These are phyloP conservation scores for Barypeithes pellucidus DNA, from an alignment of 2,888 invertebrate genomes.

Conservation along the genomic window DNA sequence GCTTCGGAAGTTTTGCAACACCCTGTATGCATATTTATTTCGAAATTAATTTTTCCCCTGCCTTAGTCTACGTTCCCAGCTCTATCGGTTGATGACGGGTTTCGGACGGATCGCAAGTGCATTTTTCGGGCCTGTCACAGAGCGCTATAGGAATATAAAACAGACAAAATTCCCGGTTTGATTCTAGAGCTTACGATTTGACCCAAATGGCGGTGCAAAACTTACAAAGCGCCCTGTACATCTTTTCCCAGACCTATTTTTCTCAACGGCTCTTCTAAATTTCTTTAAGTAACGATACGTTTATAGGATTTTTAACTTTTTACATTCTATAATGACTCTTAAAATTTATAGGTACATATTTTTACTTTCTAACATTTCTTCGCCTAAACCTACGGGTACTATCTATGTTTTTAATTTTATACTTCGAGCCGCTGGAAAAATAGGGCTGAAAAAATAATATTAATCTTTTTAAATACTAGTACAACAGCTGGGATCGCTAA, in stretches of 20 bases:
- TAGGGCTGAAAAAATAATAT: slow-evolving; percentile 28
- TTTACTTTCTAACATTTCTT: slow-evolving; percentile 15
- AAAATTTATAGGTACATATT: slow-evolving; percentile 29
- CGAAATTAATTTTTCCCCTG: too few relatives aligned
- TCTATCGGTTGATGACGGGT: too few relatives aligned
- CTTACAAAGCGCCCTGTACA: slow-evolving; percentile 2
- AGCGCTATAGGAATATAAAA: too few relatives aligned
- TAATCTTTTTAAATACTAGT: slow-evolving; percentile 26
- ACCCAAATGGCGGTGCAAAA: neutral
- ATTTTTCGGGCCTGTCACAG: too few relatives aligned
- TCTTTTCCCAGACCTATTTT: slow-evolving; percentile 43
- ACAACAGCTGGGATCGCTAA: slow-evolving; percentile 34
- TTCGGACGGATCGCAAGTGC: too few relatives aligned
- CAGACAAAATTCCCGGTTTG: too few relatives aligned
- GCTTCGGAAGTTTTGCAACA: neutral
- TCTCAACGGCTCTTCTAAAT: slow-evolving; percentile 10
- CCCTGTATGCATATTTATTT: neutral
- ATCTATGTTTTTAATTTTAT: slow-evolving; percentile 26
- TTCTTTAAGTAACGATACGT: slow-evolving; percentile 29
- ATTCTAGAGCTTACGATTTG: too few relatives aligned
- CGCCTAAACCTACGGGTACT: slow-evolving; percentile 36
- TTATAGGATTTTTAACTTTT: slow-evolving; percentile 27
- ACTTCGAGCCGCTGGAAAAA: slow-evolving; percentile 31
- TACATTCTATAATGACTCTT: slow-evolving; percentile 23
- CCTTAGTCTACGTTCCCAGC: too few relatives aligned